Evolutionary conservation across 2,113 vertebrate genomes (phyloP).

Genomic region (Pseudorasbora parva): DNA sequence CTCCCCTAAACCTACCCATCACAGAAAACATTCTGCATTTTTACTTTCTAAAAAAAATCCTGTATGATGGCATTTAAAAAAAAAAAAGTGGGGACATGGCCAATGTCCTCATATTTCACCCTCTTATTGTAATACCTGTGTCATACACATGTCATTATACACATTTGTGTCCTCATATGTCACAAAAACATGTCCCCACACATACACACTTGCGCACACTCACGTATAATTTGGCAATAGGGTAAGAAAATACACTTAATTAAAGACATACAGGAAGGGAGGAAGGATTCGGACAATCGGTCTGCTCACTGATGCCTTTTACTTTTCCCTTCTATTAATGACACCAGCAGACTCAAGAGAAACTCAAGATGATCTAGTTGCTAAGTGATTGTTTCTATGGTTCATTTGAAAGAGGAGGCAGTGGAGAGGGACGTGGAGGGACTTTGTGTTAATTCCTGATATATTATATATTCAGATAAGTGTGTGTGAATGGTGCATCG

Average conservation of each 20-base stretch:
- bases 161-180: too few relatives aligned
- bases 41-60: too few relatives aligned
- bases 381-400: constrained; percentile 54
- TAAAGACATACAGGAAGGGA: background rate
- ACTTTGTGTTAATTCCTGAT: constrained; percentile 2
- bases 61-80: too few relatives aligned
- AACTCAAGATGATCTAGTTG: constrained; percentile 30
- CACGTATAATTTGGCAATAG: background rate
- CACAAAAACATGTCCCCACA: too few relatives aligned
- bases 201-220: too few relatives aligned
- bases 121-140: too few relatives aligned
- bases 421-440: background rate
- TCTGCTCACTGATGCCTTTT: constrained; percentile 12
- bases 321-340: constrained; percentile 24
- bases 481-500: background rate
- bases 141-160: too few relatives aligned
- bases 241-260: background rate
- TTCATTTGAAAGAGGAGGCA: constrained; percentile 19
- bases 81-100: too few relatives aligned
- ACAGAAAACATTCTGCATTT: too few relatives aligned
- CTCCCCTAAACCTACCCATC: too few relatives aligned
- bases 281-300: background rate
- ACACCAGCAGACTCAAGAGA: constrained; percentile 4
- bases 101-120: too few relatives aligned
- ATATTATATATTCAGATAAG: constrained; percentile 35